Base-by-base conservation (phyloP, 1,140 invertebrate genomes). In the Mercenaria mercenaria region DNA sequence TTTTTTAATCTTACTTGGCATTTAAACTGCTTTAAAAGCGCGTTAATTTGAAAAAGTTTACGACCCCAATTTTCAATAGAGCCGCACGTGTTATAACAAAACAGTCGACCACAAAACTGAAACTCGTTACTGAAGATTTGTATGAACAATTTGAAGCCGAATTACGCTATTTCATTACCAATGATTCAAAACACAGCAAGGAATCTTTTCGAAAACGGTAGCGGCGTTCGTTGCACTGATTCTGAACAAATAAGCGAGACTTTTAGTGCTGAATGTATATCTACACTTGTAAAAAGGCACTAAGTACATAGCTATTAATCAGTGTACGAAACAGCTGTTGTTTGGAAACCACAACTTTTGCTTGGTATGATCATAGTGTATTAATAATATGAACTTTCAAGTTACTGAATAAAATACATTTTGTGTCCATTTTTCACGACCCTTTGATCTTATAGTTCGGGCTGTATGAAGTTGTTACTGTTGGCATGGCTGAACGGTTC, bases 11-110 rank as follows among this genome's bases (percentile, higher is more conserved):
- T 72, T 29, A n/a, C n/a, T 29, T 39, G 3, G 11, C 34, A 6
- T 39, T 72, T 39, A 72, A 72, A 72, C 67, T 72, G 67, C 23
- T 72, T 72, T 72, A 72, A 72, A 72, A 39, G 34, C 67, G 34
- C 76, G 15, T 79, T 79, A 37, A 79, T 79, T 79, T 52, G 43
- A 37, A 52, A 37, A 52, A 79, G 43, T 79, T 79, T 79, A 79
- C 47, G 76, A 79, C 76, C 76, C 47, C 47, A 50, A 15, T 56
- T 79, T 52, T 79, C 47, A 79, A 79, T 79, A 39, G 34, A 18
- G n/a, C 47, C 29, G 50, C 76, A 79, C 76, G 76, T 79, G 76
- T 79, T 79, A 18, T 13, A 59, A 79, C 76, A 50, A 56, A 79
- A 79, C 29, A 37, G 1, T 32, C 32, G 37, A 79, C 76, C 76